Conservation (phyloP, 2,113 vertebrate species). For the Ariopsis seemanni region DNA sequence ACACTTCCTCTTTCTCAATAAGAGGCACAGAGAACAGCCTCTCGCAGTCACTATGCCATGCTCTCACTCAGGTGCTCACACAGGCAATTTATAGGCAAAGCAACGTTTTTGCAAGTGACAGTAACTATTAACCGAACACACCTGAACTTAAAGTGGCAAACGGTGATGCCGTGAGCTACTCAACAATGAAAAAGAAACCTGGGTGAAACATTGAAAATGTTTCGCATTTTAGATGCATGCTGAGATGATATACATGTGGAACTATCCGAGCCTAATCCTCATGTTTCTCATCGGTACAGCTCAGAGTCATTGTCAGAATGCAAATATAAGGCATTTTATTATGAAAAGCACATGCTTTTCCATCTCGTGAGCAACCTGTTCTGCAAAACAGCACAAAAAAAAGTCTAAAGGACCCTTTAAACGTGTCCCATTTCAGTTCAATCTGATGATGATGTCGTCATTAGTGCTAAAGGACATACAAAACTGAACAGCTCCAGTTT, state of each 20-base stretch:
- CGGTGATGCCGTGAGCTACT: too few species aligned
- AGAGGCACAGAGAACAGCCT: not conserved
- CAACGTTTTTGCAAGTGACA: not conserved
- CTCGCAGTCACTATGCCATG: not conserved
- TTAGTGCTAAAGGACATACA: not conserved
- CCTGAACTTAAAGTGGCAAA: not conserved
- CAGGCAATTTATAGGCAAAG: not conserved
- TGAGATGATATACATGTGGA: not conserved
- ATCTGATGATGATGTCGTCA: not conserved
- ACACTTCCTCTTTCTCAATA: conserved; percentile 7
- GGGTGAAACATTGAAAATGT: not conserved
- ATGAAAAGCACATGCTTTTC: conserved; percentile 12
- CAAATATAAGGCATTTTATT: not conserved
- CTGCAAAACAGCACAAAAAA: not conserved
- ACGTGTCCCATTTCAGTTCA: not conserved
- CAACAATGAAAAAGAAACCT: not conserved
- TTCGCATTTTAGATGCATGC: not conserved
- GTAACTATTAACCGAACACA: not conserved
- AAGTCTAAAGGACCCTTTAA: not conserved
- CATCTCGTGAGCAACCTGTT: not conserved
- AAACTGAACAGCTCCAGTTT: not conserved
- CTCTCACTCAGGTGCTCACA: not conserved
- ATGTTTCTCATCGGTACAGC: not conserved
- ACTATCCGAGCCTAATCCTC: conserved; percentile 22
- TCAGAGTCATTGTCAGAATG: conserved; percentile 5